These are phyloP conservation scores for Sinelater perroti DNA, from an alignment of 2,888 invertebrate species.

Conservation along the genomic window DNA sequence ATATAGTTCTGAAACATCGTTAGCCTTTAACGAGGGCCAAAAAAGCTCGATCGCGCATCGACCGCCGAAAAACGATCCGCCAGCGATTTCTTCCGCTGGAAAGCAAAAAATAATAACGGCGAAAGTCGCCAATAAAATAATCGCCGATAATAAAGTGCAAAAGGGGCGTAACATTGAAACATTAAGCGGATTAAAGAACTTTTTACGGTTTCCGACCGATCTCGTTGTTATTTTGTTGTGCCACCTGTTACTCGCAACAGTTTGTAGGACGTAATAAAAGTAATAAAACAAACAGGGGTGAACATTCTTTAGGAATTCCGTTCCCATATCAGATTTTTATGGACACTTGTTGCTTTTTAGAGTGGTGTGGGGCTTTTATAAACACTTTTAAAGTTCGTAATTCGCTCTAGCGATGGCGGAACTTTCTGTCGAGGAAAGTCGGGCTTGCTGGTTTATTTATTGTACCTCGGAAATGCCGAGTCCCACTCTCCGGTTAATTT, in stretches of 20 bases:
- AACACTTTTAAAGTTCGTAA: constrained; percentile 53
- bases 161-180: constrained; percentile 28
- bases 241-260: constrained; percentile 57
- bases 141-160: constrained; percentile 28
- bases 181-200: constrained; percentile 37
- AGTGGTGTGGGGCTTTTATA: constrained; percentile 47
- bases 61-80: no score
- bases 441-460: constrained; percentile 48
- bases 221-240: constrained; percentile 45
- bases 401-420: constrained; percentile 68
- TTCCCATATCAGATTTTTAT: constrained; percentile 59
- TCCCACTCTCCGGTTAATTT: constrained; percentile 12
- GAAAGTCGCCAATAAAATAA: constrained; percentile 25
- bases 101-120: constrained; percentile 4
- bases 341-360: constrained; percentile 58
- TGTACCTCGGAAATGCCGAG: constrained; percentile 15
- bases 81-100: neutral
- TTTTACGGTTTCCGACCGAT: constrained; percentile 37
- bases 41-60: no score
- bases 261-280: constrained; percentile 58
- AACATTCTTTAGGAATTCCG: constrained; percentile 57
- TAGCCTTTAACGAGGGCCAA: no score
- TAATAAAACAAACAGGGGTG: constrained; percentile 58
- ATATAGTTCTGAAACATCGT: no score
- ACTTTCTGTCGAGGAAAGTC: constrained; percentile 61